phyloP scores from a whole-genome alignment of 2,888 invertebrate genomes.

The Trichopria drosophilae region DNA sequence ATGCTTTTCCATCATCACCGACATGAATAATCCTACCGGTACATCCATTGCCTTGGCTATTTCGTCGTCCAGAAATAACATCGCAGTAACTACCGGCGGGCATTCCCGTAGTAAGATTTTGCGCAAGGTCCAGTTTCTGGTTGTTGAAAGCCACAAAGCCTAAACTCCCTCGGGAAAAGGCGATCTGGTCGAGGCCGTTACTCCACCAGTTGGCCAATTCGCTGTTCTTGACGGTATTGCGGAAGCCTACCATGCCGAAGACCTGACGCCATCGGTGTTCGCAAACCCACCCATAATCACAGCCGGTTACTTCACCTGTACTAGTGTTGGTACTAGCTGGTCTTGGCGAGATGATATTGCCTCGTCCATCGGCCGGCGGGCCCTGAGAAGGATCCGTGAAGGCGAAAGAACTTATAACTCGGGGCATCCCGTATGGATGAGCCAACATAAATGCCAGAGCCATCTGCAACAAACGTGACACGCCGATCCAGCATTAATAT shows the following conservation, averaged over 20 bases:
- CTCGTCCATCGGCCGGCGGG: conserved; percentile 54
- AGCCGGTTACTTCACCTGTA: conserved; percentile 34
- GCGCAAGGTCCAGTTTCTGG: conserved; percentile 65
- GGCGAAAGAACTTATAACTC: conserved; percentile 63
- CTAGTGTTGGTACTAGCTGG: conserved; percentile 47
- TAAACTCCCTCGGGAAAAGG: conserved; percentile 37
- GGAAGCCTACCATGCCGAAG: conserved; percentile 55
- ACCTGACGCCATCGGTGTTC: conserved; percentile 57
- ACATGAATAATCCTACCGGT: conserved; percentile 70
- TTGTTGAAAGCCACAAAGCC: conserved; percentile 78
- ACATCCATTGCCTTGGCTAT: conserved; percentile 63
- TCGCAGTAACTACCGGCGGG: conserved; percentile 83
- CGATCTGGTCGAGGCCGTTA: conserved; percentile 60
- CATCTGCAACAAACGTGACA: conserved; percentile 43
- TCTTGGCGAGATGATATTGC: conserved; percentile 52
- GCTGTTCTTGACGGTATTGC: conserved; percentile 49
- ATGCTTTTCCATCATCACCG: conserved; percentile 63
- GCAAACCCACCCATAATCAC: conserved; percentile 56
- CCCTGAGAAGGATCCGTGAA: conserved; percentile 55
- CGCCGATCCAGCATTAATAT: conserved; percentile 25
- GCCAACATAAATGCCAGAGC: conserved; percentile 66
- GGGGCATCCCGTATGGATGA: conserved; percentile 61
- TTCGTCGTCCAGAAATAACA: conserved; percentile 74
- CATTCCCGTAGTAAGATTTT: conserved; percentile 69
- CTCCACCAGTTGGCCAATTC: conserved; percentile 59